phyloP scores from a whole-genome alignment of 2,797 vertebrate genomes.

The Pelochelys cantorii region DNA sequence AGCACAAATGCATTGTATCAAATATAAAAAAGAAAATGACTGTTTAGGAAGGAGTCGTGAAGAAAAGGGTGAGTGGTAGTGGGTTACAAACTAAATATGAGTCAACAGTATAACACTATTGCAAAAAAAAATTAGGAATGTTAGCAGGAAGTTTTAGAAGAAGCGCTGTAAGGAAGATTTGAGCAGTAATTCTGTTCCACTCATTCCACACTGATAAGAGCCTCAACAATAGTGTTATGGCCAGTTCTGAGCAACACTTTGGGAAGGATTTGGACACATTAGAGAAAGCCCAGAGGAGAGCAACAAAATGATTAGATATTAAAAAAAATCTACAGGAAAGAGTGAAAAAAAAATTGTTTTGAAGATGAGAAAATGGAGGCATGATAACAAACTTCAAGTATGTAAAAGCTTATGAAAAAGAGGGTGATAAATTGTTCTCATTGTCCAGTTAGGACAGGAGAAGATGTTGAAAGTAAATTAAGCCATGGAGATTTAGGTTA shows the following conservation, averaged over 20 bases:
- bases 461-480: too few species aligned
- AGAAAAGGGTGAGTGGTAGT: background rate
- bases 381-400: background rate
- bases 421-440: background rate
- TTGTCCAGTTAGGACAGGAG: background rate
- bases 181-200: background rate
- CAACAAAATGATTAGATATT: background rate
- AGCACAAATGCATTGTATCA: background rate
- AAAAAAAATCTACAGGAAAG: background rate
- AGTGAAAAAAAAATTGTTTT: background rate
- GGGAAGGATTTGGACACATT: background rate
- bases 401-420: background rate
- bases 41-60: background rate
- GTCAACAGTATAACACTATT: background rate
- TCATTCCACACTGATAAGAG: background rate
- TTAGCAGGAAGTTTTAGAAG: background rate
- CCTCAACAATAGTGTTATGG: background rate
- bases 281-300: background rate
- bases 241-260: background rate
- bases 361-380: background rate
- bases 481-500: background rate
- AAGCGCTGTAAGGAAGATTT: background rate
- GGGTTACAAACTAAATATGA: background rate
- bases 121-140: background rate
- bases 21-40: background rate